These are phyloP conservation scores for Mus minutoides DNA, from an alignment of 2,797 vertebrate genomes.

Conservation along the genomic window DNA sequence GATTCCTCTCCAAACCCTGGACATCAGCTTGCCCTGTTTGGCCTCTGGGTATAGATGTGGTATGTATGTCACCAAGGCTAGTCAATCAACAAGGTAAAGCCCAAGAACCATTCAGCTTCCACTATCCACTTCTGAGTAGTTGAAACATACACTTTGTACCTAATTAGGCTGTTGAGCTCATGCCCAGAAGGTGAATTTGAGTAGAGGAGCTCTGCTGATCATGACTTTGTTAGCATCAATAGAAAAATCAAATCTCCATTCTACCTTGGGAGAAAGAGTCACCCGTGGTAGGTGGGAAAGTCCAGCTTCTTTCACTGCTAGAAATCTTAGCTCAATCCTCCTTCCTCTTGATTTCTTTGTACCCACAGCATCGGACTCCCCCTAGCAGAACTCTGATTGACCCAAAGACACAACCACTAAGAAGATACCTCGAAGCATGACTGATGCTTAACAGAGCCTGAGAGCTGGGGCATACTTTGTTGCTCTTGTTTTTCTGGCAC, in stretches of 20 bases:
- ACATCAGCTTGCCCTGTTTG: not conserved
- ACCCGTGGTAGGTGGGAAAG: too few relatives aligned
- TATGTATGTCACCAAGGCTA: not conserved
- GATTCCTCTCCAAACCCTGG: not conserved
- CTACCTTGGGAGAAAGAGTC: not conserved
- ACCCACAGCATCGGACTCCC: not conserved
- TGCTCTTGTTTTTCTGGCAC: not conserved
- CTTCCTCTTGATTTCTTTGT: not conserved
- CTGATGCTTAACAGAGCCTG: not conserved
- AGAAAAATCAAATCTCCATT: not conserved
- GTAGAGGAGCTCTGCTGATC: not conserved
- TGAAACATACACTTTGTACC: not conserved
- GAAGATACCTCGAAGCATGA: not conserved
- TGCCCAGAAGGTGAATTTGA: not conserved
- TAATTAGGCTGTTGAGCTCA: not conserved
- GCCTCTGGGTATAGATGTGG: slow-evolving; percentile 8
- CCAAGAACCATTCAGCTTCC: not conserved
- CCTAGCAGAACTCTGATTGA: not conserved
- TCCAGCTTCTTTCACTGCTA: not conserved
- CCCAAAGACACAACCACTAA: not conserved
- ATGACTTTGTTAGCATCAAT: not conserved
- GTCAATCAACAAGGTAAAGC: not conserved
- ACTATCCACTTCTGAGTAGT: not conserved
- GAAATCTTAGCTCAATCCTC: not conserved
- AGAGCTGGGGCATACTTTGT: not conserved